Evolutionary conservation across 1,140 invertebrate species (phyloP).

Genomic region (Tetraneura akinire): DNA sequence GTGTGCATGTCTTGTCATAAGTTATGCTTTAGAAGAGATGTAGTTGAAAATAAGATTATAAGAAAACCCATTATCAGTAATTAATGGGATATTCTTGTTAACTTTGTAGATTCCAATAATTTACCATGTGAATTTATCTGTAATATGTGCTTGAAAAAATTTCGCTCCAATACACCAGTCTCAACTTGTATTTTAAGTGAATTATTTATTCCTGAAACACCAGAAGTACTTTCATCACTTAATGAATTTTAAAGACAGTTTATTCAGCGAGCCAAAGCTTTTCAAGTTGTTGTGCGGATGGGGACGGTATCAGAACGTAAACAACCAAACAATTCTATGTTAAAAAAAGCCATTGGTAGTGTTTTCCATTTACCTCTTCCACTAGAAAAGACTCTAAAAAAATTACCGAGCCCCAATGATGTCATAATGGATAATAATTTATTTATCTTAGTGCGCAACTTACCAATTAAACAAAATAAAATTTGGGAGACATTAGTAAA

Average conservation of each 20-base stretch:
- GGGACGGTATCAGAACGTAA: slow-evolving; percentile 56
- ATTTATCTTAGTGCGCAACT: slow-evolving; percentile 55
- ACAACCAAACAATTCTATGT: slow-evolving; percentile 54
- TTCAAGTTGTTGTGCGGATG: slow-evolving; percentile 56
- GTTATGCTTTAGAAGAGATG: not conserved
- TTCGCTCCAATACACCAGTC: slow-evolving; percentile 30
- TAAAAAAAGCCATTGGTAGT: slow-evolving; percentile 56
- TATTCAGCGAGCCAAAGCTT: slow-evolving; percentile 58
- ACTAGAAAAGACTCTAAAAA: slow-evolving; percentile 56
- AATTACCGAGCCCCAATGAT: slow-evolving; percentile 54
- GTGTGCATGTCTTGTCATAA: slow-evolving; percentile 12
- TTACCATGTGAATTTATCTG: slow-evolving; percentile 40
- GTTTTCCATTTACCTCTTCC: slow-evolving; percentile 58
- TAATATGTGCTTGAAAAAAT: slow-evolving; percentile 37
- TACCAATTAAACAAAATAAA: slow-evolving; percentile 54
- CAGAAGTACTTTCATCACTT: slow-evolving; percentile 53
- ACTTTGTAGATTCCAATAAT: not conserved
- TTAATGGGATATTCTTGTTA: not conserved
- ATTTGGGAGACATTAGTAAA: slow-evolving; percentile 54
- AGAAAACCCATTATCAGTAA: slow-evolving; percentile 1
- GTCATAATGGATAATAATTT: slow-evolving; percentile 52
- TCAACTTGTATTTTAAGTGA: slow-evolving; percentile 53
- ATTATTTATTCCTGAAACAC: slow-evolving; percentile 41
- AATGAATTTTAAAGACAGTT: slow-evolving; percentile 56
- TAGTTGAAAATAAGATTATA: not conserved